A percentile compares a stretch with the other conserved stretches of the same genome.
These are phyloP conservation scores for Trachelus iudaicus DNA, from an alignment of 2,888 invertebrate species.

Conservation along the genomic window DNA sequence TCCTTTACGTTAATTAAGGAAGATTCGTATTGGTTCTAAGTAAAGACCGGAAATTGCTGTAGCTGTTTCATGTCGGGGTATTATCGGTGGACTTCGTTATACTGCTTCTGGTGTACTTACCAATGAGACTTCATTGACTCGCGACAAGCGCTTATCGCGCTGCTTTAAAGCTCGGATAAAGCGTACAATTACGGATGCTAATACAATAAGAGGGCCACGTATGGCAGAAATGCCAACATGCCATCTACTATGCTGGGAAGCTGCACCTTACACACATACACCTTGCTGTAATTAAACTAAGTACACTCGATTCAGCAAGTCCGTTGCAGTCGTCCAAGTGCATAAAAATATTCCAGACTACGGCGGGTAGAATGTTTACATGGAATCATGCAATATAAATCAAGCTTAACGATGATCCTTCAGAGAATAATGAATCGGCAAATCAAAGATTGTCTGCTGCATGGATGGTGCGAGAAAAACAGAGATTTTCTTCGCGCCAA, in stretches of 20 bases:
- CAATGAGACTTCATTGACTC: neutral
- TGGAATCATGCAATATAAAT: neutral
- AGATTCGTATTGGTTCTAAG: neutral
- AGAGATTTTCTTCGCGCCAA: neutral
- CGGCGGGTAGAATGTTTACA: neutral
- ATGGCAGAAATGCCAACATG: constrained; percentile 27
- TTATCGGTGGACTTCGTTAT: neutral
- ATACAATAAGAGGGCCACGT: constrained; percentile 4
- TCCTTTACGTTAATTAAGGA: neutral
- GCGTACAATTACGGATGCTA: constrained; percentile 6
- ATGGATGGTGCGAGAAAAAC: neutral
- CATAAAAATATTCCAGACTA: neutral
- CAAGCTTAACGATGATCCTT: neutral
- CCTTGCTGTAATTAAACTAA: constrained; percentile 30
- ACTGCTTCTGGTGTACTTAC: neutral
- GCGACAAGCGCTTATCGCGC: constrained; percentile 1
- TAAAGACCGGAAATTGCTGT: neutral
- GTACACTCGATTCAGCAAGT: constrained; percentile 25
- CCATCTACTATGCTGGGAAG: constrained; percentile 33
- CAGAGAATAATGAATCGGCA: neutral
- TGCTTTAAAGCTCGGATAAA: constrained; percentile 8
- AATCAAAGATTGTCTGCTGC: neutral
- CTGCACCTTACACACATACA: constrained; percentile 22
- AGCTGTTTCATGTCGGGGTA: neutral
- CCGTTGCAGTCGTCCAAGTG: neutral